Evolutionary conservation across 1,140 invertebrate species (phyloP).

Genomic region (Lineus longissimus): DNA sequence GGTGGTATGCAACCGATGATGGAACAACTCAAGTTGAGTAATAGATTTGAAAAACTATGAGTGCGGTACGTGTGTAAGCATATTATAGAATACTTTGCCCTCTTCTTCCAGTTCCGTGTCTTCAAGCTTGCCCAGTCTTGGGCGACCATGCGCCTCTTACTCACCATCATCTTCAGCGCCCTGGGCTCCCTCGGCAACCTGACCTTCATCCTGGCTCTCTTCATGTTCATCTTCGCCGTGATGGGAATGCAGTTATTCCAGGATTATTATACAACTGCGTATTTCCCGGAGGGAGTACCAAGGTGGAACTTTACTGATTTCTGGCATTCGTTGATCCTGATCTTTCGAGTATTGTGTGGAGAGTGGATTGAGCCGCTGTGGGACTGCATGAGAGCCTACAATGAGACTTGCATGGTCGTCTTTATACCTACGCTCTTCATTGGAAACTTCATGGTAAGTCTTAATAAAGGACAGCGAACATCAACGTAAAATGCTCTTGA

Average conservation of each 20-base stretch:
- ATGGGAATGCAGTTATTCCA: constrained; percentile 98
- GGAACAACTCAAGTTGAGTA: no score
- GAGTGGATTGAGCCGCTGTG: constrained; percentile 99
- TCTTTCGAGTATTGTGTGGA: constrained; percentile 94
- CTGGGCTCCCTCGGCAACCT: constrained; percentile 96
- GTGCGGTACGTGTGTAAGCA: no score
- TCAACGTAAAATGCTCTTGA: no score
- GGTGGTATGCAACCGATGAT: no score
- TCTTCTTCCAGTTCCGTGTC: constrained; percentile 80
- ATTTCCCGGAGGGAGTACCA: constrained; percentile 34
- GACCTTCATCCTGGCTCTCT: constrained; percentile 93
- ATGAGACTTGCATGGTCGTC: constrained; percentile 87
- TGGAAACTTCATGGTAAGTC: constrained; percentile 92
- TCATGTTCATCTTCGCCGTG: constrained; percentile 98
- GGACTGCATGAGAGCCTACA: constrained; percentile 92
- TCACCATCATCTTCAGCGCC: constrained; percentile 97
- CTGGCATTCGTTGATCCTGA: constrained; percentile 97
- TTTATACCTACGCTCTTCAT: constrained; percentile 96
- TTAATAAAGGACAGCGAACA: background rate
- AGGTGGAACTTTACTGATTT: constrained; percentile 97
- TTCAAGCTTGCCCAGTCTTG: constrained; percentile 99
- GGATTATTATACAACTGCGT: constrained; percentile 69
- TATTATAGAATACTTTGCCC: no score
- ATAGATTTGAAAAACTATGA: no score
- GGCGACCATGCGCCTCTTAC: constrained; percentile 95